These are phyloP conservation scores for Petrophora chlorosata DNA, from an alignment of 2,888 invertebrate genomes.

Conservation along the genomic window DNA sequence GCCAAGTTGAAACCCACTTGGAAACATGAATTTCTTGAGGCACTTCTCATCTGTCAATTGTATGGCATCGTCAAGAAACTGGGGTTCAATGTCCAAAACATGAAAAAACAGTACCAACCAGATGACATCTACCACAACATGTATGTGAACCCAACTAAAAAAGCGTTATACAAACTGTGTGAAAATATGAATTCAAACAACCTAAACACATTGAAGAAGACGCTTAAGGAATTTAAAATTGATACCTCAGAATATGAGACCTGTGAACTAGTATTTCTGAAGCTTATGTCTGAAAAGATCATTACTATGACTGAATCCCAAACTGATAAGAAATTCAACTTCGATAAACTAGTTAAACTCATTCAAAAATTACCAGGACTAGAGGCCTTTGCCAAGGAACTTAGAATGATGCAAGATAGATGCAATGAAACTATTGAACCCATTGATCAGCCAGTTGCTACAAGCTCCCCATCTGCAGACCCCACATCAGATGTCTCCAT, in stretches of 20 bases:
- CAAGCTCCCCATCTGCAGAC: conserved; percentile 31
- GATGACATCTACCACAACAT: conserved; percentile 49
- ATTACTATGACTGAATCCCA: conserved; percentile 49
- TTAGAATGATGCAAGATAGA: conserved; percentile 53
- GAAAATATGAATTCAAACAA: conserved; percentile 60
- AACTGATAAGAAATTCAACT: conserved; percentile 43
- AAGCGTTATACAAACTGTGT: conserved; percentile 67
- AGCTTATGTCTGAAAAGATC: conserved; percentile 68
- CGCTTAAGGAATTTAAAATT: conserved; percentile 57
- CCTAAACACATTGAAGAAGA: conserved; percentile 58
- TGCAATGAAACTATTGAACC: conserved; percentile 43
- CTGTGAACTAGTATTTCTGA: conserved; percentile 67
- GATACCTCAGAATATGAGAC: conserved; percentile 59
- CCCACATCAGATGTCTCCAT: conserved; percentile 11
- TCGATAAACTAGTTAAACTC: conserved; percentile 58
- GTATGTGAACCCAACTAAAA: conserved; percentile 66
- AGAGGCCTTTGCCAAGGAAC: conserved; percentile 47
- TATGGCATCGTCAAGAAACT: conserved; percentile 64
- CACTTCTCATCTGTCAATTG: conserved; percentile 66
- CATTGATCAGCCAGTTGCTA: conserved; percentile 19
- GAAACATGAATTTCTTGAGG: conserved; percentile 74
- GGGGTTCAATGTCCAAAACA: conserved; percentile 55
- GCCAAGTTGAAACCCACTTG: conserved; percentile 60
- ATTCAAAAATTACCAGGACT: conserved; percentile 58
- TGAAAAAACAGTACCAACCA: conserved; percentile 58